Evolutionary conservation across 2,113 vertebrate species (phyloP).

Genomic region (Mystacornis crossleyi): DNA sequence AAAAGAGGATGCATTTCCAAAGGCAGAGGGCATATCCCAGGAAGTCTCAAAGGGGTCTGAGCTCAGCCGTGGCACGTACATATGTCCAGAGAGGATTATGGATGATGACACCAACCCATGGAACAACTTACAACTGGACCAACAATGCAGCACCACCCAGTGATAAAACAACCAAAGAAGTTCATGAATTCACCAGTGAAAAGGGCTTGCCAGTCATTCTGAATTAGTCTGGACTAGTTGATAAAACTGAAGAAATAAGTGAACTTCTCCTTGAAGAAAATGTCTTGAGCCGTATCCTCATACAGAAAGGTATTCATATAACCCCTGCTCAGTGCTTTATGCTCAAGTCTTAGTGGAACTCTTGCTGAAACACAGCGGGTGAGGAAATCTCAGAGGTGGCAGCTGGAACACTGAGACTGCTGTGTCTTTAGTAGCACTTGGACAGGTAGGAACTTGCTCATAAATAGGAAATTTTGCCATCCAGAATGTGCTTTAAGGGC

Average conservation of each 20-base stretch:
- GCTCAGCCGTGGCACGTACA: background rate
- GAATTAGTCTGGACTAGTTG: background rate
- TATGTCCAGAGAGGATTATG: fast-evolving
- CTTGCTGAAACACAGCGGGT: fast-evolving
- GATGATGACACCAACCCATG: background rate
- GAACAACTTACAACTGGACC: background rate
- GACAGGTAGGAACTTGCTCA: background rate
- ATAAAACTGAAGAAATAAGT: background rate
- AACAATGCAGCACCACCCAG: background rate
- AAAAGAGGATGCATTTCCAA: background rate
- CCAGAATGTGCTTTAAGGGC: background rate
- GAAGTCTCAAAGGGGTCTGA: background rate
- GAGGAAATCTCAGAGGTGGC: background rate
- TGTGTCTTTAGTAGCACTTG: background rate
- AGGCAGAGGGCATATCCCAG: background rate
- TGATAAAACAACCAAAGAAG: background rate
- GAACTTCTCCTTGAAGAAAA: background rate
- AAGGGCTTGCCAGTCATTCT: background rate
- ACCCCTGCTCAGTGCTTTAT: background rate
- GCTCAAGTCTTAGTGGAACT: background rate
- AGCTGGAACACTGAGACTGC: background rate
- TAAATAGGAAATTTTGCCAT: background rate
- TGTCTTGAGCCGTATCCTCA: background rate
- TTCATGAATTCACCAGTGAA: background rate
- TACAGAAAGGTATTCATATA: background rate